Evolutionary conservation across 2,797 vertebrate genomes (phyloP).

Genomic region (Sebastes paucispinis): DNA sequence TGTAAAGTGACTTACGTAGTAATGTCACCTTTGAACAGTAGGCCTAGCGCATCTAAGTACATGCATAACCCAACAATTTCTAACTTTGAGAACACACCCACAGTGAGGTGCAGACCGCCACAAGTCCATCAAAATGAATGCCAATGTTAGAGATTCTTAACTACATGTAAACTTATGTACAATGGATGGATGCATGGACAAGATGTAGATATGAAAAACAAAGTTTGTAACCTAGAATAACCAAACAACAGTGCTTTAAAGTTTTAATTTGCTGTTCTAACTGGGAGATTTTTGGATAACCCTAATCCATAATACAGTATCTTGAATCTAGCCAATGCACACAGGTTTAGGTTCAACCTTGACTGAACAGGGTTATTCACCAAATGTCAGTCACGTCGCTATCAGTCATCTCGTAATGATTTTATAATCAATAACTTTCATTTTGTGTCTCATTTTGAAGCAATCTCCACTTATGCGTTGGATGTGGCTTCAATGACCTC

Average conservation of each 20-base stretch:
- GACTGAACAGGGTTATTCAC: background rate
- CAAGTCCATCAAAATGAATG: background rate
- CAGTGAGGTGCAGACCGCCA: background rate
- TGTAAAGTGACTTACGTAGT: fast-evolving
- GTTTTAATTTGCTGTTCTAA: background rate
- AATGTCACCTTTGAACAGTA: too few relatives aligned
- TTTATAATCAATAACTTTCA: background rate
- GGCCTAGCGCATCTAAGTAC: fast-evolving
- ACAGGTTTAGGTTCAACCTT: background rate
- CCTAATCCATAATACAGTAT: background rate
- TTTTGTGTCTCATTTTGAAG: background rate
- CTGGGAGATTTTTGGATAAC: background rate
- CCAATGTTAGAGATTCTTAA: background rate
- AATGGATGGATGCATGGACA: background rate
- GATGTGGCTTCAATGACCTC: background rate
- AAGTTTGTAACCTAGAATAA: too few relatives aligned
- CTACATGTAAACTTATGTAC: background rate
- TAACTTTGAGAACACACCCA: background rate
- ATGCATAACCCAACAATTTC: too few relatives aligned
- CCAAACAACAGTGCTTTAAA: background rate
- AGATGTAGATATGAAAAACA: background rate
- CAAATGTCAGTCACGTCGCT: background rate
- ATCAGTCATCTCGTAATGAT: background rate
- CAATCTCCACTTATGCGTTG: background rate
- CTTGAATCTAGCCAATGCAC: background rate